Conservation (phyloP, 2,113 vertebrate species). For the Desmodus rotundus region DNA sequence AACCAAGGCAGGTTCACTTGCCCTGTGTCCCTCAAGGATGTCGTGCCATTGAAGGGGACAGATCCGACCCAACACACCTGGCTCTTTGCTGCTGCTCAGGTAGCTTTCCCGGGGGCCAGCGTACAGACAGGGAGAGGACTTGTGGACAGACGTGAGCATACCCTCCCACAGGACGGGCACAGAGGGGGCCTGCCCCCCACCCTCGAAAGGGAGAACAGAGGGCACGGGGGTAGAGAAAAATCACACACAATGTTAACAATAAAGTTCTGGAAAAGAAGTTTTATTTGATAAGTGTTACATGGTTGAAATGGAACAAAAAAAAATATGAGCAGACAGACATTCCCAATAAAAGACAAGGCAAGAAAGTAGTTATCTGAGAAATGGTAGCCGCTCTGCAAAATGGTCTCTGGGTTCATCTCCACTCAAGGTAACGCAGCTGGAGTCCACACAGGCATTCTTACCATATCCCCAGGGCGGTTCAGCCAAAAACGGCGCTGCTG, state of each 20-base stretch:
- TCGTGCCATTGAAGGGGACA: neutral
- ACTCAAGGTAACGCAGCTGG: neutral
- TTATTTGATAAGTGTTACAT: neutral
- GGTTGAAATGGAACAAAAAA: neutral
- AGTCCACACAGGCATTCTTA: neutral
- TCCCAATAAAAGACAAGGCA: neutral
- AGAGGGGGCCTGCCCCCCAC: neutral
- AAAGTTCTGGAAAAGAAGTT: neutral
- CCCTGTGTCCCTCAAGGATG: neutral
- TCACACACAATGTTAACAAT: too few relatives aligned
- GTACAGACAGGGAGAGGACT: neutral
- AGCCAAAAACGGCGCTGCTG: neutral
- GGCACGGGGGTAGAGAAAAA: neutral
- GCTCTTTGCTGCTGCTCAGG: neutral
- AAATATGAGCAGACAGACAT: too few relatives aligned
- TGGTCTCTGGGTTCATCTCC: accelerated
- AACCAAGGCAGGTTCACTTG: accelerated
- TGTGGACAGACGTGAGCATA: neutral
- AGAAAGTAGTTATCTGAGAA: neutral
- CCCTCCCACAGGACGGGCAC: neutral
- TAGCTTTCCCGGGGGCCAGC: neutral
- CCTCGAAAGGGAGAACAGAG: neutral
- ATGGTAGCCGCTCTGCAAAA: too few relatives aligned
- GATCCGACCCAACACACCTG: neutral
- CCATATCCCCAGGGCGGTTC: neutral